Base-by-base conservation (phyloP, 2,797 vertebrate species). In the Lacerta viridis region DNA sequence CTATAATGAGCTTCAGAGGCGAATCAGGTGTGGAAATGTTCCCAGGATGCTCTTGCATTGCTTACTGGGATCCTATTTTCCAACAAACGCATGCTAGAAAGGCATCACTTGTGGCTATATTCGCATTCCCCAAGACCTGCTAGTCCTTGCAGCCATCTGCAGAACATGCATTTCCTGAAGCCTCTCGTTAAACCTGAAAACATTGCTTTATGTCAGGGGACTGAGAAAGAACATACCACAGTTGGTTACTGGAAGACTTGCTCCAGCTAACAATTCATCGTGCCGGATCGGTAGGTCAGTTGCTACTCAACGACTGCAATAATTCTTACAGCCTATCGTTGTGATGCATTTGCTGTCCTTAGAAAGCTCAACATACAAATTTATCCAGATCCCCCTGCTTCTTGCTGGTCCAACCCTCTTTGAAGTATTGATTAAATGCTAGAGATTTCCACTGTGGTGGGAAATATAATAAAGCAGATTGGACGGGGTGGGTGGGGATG, bases 341-440 rank as follows among this genome's bases (percentile, higher is more conserved):
- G 17, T 59, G 83, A 82, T 4, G 29, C 0, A 0, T 83, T 86
- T 91, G 83, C 86, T 79, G 85, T 88, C 69, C 20, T 36, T 4
- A 72, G 0, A 1, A 25, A 84, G n/a, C 76, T 90, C 81, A 71
- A 90, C 69, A 25, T 86, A 64, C 80, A 55, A 0, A 1, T 4
- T 0, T 64, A 88, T 91, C 88, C 74, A 84, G 59, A 87, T 84
- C 76, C 15, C 46, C 20, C 39, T 55, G 50, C 71, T 33, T 43
- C 59, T 91, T 92, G 46, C 13, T 17, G 27, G 66, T 72, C 50
- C 0, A 11, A n/a, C 43, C 80, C 83, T 59, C 80, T 94, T 87
- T 91, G 72, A 92, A 89, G 88, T 59, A 46, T 55, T 83, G 81
- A 13, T 71, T 55, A 71, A 74, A 4, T 25, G 10, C 18, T 1